Evolutionary conservation across 1,140 invertebrate species (phyloP).

Genomic region (Sarcophaga peregrina): DNA sequence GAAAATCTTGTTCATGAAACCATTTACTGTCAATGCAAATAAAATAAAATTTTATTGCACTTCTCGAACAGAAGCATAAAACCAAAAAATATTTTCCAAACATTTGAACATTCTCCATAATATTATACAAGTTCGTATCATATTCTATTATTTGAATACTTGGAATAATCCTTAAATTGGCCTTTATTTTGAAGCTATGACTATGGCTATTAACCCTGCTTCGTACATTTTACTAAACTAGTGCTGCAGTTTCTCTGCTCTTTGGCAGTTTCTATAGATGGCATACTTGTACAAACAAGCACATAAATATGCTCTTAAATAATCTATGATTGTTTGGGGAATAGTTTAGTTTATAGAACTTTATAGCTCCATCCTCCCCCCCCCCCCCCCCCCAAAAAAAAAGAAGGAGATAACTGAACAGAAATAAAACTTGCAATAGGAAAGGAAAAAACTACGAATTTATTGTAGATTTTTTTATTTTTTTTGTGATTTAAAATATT

Average conservation of each 20-base stretch:
- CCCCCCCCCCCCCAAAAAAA: too few species aligned
- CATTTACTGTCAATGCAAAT: too few species aligned
- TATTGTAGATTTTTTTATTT: neutral
- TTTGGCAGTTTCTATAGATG: too few species aligned
- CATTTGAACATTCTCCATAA: neutral
- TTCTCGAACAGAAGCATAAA: too few species aligned
- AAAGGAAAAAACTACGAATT: neutral
- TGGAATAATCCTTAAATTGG: neutral
- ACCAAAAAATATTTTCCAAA: too few species aligned
- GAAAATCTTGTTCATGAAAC: too few species aligned
- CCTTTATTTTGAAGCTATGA: neutral
- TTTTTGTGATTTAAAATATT: neutral
- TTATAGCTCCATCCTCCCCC: too few species aligned
- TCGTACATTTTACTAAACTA: too few species aligned
- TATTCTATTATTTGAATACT: neutral
- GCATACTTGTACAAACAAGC: neutral
- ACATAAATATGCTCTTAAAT: slow-evolving; percentile 16
- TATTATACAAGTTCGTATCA: neutral
- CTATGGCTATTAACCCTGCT: too few species aligned
- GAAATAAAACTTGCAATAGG: too few species aligned
- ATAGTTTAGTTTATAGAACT: neutral
- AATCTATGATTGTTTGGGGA: slow-evolving; percentile 14
- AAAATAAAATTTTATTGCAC: too few species aligned
- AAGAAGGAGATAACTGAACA: neutral
- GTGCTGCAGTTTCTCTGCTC: too few species aligned